These are phyloP conservation scores for Epinotia bilunana DNA, from an alignment of 2,888 invertebrate genomes.

Conservation along the genomic window DNA sequence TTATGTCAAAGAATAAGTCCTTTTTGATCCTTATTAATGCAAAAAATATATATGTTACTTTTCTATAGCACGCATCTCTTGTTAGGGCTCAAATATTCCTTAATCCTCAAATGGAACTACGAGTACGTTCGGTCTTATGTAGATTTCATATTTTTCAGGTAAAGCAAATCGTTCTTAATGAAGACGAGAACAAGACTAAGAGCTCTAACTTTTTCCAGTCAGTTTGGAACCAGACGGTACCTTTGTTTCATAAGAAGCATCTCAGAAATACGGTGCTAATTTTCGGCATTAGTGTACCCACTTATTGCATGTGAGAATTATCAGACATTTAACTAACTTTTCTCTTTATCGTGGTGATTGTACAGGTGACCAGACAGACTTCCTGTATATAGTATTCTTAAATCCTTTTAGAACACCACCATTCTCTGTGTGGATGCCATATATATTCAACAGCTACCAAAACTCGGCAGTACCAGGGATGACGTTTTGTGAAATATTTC, in stretches of 20 bases:
- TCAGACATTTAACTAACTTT: neutral
- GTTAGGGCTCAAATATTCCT: too few relatives aligned
- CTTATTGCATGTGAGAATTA: conserved; percentile 44
- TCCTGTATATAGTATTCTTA: too few relatives aligned
- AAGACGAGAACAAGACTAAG: conserved; percentile 37
- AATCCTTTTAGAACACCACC: conserved; percentile 39
- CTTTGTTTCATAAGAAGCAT: conserved; percentile 41
- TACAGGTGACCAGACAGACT: too few relatives aligned
- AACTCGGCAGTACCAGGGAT: conserved; percentile 9
- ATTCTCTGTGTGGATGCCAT: conserved; percentile 41
- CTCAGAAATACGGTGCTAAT: conserved; percentile 40
- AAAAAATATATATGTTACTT: too few relatives aligned
- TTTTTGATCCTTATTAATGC: too few relatives aligned
- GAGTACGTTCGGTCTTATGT: neutral
- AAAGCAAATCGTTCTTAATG: conserved; percentile 34
- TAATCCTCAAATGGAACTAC: neutral
- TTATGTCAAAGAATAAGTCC: too few relatives aligned
- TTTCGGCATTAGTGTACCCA: conserved; percentile 37
- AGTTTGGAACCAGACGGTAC: conserved; percentile 45
- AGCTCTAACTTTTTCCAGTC: conserved; percentile 39
- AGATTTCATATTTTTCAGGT: conserved; percentile 30
- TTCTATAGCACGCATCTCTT: too few relatives aligned
- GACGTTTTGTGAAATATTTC: conserved; percentile 40
- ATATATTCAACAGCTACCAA: conserved; percentile 41
- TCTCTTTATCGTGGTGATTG: too few relatives aligned